Percentiles rank a stretch among this genome's conserved stretches.
Evolutionary conservation across 2,797 vertebrate genomes (phyloP).

Genomic region (Poeciliopsis infans): DNA sequence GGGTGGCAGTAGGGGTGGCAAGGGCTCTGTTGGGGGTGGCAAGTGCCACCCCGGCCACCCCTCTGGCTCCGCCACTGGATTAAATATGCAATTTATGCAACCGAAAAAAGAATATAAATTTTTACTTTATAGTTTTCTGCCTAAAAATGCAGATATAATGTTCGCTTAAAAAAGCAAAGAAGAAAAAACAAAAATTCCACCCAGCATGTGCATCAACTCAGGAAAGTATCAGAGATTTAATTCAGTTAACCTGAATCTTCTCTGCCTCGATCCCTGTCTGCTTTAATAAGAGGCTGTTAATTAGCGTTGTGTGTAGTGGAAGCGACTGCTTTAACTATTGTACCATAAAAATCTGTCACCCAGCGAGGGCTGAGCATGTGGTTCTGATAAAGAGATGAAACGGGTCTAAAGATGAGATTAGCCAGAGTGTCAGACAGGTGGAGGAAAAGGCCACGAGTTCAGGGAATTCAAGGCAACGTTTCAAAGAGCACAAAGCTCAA

Average conservation of each 20-base stretch:
- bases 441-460: constrained; percentile 45
- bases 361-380: constrained; percentile 28
- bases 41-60: too few species aligned
- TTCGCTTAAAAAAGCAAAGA: too few species aligned
- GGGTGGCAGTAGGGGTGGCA: too few species aligned
- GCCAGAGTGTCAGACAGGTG: constrained; percentile 25
- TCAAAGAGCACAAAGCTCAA: constrained; percentile 74
- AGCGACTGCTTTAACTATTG: constrained; percentile 42
- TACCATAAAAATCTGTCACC: constrained; percentile 45
- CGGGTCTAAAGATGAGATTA: constrained; percentile 14
- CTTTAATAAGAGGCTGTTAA: constrained; percentile 62
- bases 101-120: neutral
- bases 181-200: constrained; percentile 13
- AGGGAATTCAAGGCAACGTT: constrained; percentile 62
- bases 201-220: constrained; percentile 47
- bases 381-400: constrained; percentile 38
- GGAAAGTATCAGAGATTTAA: constrained; percentile 58
- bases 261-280: constrained; percentile 36
- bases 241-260: constrained; percentile 49
- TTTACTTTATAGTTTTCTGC: constrained; percentile 16
- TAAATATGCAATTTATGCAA: neutral
- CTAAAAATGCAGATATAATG: neutral
- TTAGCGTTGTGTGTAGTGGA: constrained; percentile 44
- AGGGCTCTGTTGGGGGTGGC: too few species aligned
- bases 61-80: too few species aligned